A percentile compares a stretch with the other conserved stretches of the same genome.
These are phyloP conservation scores for Bembecia ichneumoniformis DNA, from an alignment of 2,888 invertebrate species.

Conservation along the genomic window DNA sequence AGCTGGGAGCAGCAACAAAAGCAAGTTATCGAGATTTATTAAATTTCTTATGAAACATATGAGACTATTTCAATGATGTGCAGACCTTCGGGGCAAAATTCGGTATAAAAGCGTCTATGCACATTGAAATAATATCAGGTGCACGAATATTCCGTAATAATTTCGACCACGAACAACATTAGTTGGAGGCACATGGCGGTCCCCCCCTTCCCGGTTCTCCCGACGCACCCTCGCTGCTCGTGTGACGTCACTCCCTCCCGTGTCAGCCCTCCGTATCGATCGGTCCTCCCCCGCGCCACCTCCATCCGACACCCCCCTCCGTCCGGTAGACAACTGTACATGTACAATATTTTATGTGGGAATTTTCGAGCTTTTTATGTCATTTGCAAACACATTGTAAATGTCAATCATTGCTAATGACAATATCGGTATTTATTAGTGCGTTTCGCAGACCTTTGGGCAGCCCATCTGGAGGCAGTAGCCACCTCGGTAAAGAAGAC, in stretches of 20 bases:
- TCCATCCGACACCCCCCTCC: slow-evolving; percentile 17
- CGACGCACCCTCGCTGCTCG: slow-evolving; percentile 7
- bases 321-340: slow-evolving; percentile 2
- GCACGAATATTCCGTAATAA: background rate
- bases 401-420: background rate
- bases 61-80: too few relatives aligned
- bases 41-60: too few relatives aligned
- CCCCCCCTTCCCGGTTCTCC: slow-evolving; percentile 33
- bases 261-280: slow-evolving; percentile 33
- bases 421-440: too few relatives aligned
- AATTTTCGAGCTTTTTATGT: slow-evolving; percentile 34
- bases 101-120: too few relatives aligned
- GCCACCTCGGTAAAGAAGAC: too few relatives aligned
- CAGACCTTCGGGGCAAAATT: too few relatives aligned
- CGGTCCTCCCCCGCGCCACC: slow-evolving; percentile 32
- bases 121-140: background rate
- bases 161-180: background rate
- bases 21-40: too few relatives aligned
- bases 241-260: slow-evolving; percentile 53
- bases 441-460: too few relatives aligned
- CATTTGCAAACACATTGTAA: slow-evolving; percentile 14
- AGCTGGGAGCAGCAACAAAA: too few relatives aligned
- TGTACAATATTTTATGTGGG: slow-evolving; percentile 26
- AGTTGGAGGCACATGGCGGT: slow-evolving; percentile 3
- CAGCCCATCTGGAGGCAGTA: too few relatives aligned